phyloP scores from a whole-genome alignment of 1,140 invertebrate species.

The Pogonognathellus flavescens region DNA sequence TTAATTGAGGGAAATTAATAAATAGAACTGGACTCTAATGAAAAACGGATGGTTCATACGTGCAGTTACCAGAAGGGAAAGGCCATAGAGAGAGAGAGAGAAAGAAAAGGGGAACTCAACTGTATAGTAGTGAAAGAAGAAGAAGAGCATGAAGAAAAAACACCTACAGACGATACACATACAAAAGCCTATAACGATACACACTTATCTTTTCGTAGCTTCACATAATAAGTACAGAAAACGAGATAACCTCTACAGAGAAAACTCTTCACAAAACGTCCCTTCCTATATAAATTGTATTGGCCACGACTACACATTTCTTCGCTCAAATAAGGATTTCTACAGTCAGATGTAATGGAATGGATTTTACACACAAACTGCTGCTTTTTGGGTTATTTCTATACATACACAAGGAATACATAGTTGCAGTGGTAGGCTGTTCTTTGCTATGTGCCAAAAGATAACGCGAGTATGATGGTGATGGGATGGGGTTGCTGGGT shows the following conservation, averaged over 20 bases:
- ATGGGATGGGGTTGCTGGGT: not conserved
- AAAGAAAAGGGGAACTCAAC: slow-evolving; percentile 13
- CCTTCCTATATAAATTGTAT: slow-evolving; percentile 1
- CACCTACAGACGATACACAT: slow-evolving; percentile 1
- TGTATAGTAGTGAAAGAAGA: slow-evolving; percentile 47
- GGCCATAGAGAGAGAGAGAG: not conserved
- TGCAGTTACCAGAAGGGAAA: not conserved
- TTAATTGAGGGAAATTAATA: slow-evolving; percentile 43
- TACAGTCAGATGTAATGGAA: slow-evolving; percentile 24
- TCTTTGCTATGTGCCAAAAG: slow-evolving; percentile 33
- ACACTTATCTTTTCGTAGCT: not conserved
- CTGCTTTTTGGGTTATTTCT: not conserved
- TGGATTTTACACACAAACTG: not conserved
- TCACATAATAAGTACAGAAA: not conserved
- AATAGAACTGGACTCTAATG: slow-evolving; percentile 47
- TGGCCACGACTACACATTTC: slow-evolving; percentile 12
- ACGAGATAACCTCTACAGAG: slow-evolving; percentile 23
- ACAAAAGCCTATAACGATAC: not conserved
- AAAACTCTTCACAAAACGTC: not conserved
- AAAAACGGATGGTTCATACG: slow-evolving; percentile 35
- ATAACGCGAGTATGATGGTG: slow-evolving; percentile 45
- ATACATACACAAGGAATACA: not conserved
- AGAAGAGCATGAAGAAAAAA: slow-evolving; percentile 46
- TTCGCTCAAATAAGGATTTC: slow-evolving; percentile 7
- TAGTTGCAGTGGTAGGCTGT: not conserved